Percentiles rank a stretch among this genome's conserved stretches.
Evolutionary conservation across 2,797 vertebrate genomes (phyloP).

Genomic region (Macropodus opercularis): DNA sequence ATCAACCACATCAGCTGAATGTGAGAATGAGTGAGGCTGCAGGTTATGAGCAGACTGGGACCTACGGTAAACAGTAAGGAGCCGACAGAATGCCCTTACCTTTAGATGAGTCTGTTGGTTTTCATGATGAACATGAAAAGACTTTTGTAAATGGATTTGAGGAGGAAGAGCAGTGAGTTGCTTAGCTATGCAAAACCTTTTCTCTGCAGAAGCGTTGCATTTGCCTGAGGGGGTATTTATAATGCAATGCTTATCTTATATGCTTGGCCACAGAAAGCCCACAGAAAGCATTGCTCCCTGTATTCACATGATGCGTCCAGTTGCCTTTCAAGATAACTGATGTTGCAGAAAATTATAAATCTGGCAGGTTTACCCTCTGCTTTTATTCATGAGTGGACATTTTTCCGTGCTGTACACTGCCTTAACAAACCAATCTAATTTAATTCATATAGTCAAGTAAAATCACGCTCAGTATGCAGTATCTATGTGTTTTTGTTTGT

Average conservation of each 20-base stretch:
- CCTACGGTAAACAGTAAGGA: not conserved
- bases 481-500: conserved; percentile 15
- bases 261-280: conserved; percentile 27
- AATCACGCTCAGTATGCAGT: not conserved
- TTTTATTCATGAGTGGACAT: conserved; percentile 3
- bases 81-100: not conserved
- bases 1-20: not conserved
- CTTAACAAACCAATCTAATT: not conserved
- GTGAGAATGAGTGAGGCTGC: conserved; percentile 25
- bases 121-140: not conserved
- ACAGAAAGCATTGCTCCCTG: conserved; percentile 27
- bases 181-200: conserved; percentile 2
- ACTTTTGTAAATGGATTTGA: conserved; percentile 4
- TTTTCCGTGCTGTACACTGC: not conserved
- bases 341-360: conserved; percentile 39
- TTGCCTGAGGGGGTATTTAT: conserved; percentile 22
- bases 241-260: conserved; percentile 28
- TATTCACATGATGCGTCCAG: conserved; percentile 18
- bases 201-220: conserved; percentile 1
- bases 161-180: not conserved
- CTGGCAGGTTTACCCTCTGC: not conserved
- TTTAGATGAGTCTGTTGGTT: not conserved
- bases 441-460: not conserved
- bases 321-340: conserved; percentile 45
- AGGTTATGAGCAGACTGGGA: conserved; percentile 18